phyloP scores from a whole-genome alignment of 1,140 invertebrate genomes.

The Temnothorax curvispinosus region DNA sequence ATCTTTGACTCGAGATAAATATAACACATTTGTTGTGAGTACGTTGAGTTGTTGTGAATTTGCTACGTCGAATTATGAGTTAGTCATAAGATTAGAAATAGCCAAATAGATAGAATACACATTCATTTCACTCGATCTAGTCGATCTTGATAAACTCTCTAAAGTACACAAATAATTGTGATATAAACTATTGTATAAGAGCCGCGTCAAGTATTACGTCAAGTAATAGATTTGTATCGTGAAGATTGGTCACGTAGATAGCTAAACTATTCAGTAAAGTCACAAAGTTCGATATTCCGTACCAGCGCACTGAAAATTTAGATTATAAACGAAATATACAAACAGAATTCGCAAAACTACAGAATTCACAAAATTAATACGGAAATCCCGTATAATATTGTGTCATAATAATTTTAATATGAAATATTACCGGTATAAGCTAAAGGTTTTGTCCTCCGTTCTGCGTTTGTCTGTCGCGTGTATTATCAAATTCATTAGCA shows the following conservation, averaged over 20 bases:
- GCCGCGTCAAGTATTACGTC: neutral
- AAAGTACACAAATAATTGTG: constrained; percentile 6
- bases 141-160: neutral
- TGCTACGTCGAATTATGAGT: neutral
- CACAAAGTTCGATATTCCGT: neutral
- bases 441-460: neutral
- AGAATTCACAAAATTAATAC: neutral
- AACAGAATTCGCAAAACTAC: neutral
- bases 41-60: neutral
- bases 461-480: neutral
- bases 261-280: neutral
- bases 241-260: neutral
- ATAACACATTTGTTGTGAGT: neutral
- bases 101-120: neutral
- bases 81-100: neutral
- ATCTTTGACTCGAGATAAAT: constrained; percentile 13
- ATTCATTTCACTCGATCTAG: neutral
- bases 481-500: constrained; percentile 48
- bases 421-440: neutral
- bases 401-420: neutral
- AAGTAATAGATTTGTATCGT: neutral
- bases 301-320: neutral
- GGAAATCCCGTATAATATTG: neutral
- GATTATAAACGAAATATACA: neutral
- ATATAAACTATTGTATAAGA: neutral